Evolutionary conservation across 35 echinoderm and acorn worm genomes (phyloP), one percentile per base, ranked within the genome.

Genomic region (Acanthaster planci): DNA sequence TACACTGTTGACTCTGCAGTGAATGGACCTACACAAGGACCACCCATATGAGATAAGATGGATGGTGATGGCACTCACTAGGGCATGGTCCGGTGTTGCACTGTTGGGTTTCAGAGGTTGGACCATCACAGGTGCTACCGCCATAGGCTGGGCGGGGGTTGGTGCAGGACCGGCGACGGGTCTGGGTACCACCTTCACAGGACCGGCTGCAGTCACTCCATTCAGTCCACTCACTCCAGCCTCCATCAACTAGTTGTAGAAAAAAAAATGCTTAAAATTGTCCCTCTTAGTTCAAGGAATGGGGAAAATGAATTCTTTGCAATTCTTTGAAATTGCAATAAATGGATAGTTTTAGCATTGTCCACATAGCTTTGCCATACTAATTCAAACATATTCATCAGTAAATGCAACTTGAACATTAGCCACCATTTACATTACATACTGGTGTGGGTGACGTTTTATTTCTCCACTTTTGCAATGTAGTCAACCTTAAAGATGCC

Each of bases 101-200:
- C 3, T 5, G 37, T 47, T 59, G 77, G 39, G 57, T 84, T 51
- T 93, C 79, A 31, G 30, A 35, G 10, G 44, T 32, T 26, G 59
- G 15, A 12, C 82, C 76, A 59, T 37, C 58, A 36, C 92, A 93
- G 37, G 40, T 60, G 12, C 58, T 39, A 29, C 92, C 92, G 30
- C 87, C 92, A 39, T 88, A 78, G 19, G 87, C 76, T 64, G 92
- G 92, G 16, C 58, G 37, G 9, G 92, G 92, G 77, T 93, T 89
- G 77, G 88, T 89, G 42, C 92, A 93, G 26, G 39, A 15, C 38
- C 92, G 77, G 18, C 31, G 60, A 67, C 83, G 59, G 21, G 39
- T 47, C 78, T 81, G 26, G 17, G 78, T 81, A 7, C 92, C 92
- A 21, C 92, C 92, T 40, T 78, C 78, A 86, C 92, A 93, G 58